These are phyloP conservation scores for Clarias macrocephalus DNA, from an alignment of 2,113 vertebrate species.

Conservation along the genomic window DNA sequence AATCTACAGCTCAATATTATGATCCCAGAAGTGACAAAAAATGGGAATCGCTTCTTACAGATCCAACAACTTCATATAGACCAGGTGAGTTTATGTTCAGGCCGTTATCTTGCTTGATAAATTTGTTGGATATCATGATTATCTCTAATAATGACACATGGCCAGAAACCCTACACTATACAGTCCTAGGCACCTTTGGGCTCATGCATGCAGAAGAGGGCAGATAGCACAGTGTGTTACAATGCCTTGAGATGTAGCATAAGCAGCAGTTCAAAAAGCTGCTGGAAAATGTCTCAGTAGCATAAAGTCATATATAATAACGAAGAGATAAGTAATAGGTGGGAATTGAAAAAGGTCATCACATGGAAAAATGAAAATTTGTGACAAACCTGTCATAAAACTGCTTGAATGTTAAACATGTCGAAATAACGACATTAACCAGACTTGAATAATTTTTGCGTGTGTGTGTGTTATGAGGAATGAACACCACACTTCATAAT, in stretches of 20 bases:
- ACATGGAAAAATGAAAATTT: neutral
- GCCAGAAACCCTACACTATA: neutral
- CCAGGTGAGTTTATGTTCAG: constrained; percentile 66
- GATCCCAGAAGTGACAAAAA: constrained; percentile 74
- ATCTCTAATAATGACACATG: neutral
- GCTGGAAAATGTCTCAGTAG: neutral
- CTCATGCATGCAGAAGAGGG: neutral
- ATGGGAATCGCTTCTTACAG: constrained; percentile 75
- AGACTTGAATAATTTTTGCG: neutral
- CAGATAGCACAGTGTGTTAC: neutral
- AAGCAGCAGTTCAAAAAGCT: neutral
- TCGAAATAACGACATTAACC: neutral
- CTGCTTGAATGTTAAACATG: neutral
- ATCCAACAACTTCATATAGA: constrained; percentile 68
- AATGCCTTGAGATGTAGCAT: neutral
- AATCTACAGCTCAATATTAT: constrained; percentile 74
- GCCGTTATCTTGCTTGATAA: neutral
- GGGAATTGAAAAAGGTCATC: neutral
- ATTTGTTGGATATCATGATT: neutral
- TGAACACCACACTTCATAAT: neutral
- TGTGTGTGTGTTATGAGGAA: neutral
- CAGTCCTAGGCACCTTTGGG: neutral
- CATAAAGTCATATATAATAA: neutral
- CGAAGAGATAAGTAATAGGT: neutral
- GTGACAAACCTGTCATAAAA: neutral